Conservation (phyloP, 2,113 vertebrate species). For the Salminus brasiliensis region DNA sequence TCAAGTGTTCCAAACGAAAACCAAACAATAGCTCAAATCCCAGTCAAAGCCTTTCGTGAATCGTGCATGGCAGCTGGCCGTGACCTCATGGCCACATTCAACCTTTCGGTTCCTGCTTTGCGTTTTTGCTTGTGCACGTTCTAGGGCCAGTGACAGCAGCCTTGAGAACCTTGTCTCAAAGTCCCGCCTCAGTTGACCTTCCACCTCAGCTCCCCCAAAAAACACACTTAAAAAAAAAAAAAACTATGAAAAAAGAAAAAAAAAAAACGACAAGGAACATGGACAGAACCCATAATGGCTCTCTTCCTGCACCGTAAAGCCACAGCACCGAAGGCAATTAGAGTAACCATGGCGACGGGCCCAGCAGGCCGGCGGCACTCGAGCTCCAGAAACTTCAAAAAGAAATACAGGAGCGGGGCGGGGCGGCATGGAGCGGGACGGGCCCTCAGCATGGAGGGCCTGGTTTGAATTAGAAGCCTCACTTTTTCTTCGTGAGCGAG, state of each 20-base stretch:
- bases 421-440: background rate
- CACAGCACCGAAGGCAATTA: conserved; percentile 48
- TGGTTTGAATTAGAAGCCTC: conserved; percentile 73
- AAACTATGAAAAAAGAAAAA: too few relatives aligned
- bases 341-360: conserved; percentile 39
- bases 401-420: conserved; percentile 44
- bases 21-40: background rate
- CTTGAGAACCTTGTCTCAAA: conserved; percentile 66
- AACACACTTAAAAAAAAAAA: too few relatives aligned
- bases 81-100: conserved; percentile 23
- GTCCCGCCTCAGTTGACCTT: conserved; percentile 41
- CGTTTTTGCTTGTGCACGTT: conserved; percentile 5
- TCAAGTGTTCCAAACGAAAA: background rate
- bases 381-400: conserved; percentile 48
- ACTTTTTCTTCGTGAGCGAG: conserved; percentile 62
- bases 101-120: background rate
- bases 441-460: conserved; percentile 48
- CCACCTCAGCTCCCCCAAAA: conserved; percentile 29
- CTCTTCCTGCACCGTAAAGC: conserved; percentile 56
- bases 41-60: background rate
- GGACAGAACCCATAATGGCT: conserved; percentile 51
- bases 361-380: conserved; percentile 45
- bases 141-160: background rate
- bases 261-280: too few relatives aligned
- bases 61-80: conserved; percentile 15